Evolutionary conservation across 2,113 vertebrate species (phyloP), one percentile per base, ranked within the genome.

Genomic region (Sinocyclocheilus maitianheensis): DNA sequence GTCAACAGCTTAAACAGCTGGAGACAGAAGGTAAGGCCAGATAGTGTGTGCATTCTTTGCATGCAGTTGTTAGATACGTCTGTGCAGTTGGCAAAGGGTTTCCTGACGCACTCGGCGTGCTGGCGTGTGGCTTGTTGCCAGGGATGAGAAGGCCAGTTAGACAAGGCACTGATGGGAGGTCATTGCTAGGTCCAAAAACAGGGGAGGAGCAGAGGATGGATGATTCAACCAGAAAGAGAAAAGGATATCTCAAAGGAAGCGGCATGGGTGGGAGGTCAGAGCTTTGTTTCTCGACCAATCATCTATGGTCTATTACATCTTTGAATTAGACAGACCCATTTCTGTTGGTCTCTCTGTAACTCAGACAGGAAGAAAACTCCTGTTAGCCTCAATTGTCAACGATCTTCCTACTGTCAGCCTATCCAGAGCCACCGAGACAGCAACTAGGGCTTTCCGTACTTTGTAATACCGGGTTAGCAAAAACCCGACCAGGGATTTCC

Each of bases 1-100:
- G 97, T 84, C 97, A 99, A 90, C 98, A 99, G 84, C 96, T 99
- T 87, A 99, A 99, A 92, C 97, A 97, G 87, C 96, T 99, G 90
- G 98, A 99, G 92, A 97, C 98, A 90, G 98, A 99, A 98, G 97
- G 98, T 99, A 94, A 94, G 95, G 79, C 43, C 34, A 16, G 24
- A 51, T 10, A 78, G 16, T 78, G 13, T 76, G 43, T 9, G 26
- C 76, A 77, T 55, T 77, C 76, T 77, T 77, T 53, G 24, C 76
- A 77, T 55, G 48, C 76, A 77, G 51, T 77, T 77, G 76, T 77
- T 77, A 77, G 48, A 77, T 51, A 53, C 16, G 76, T 77, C 76
- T 77, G 30, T 77, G 14, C 26, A 53, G 24, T 40, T 65, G 79
- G 62, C 77, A 67, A 30, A 18, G 40, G 43, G 18, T 4, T 53